phyloP scores from a whole-genome alignment of 2,113 vertebrate genomes.

The Benitochromis conjunctus region DNA sequence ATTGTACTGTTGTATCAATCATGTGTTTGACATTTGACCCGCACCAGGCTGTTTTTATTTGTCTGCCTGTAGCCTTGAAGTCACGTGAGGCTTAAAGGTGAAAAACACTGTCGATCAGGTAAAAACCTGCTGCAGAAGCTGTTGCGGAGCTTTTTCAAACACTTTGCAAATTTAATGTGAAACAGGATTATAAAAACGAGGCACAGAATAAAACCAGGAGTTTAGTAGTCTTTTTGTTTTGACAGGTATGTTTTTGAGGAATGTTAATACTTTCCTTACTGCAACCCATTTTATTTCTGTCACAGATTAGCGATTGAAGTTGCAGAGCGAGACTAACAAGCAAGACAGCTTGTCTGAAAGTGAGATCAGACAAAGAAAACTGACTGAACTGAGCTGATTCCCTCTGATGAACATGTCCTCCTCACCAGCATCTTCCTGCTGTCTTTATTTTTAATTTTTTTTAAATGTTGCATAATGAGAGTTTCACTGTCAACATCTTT shows the following conservation, averaged over 20 bases:
- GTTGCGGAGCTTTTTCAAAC: not conserved
- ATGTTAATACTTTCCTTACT: not conserved
- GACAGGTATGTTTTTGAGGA: not conserved
- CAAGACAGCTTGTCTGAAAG: not conserved
- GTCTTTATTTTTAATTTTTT: not conserved
- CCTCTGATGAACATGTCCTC: not conserved
- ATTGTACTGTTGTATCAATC: not conserved
- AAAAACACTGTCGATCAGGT: not conserved
- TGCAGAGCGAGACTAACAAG: slow-evolving; percentile 2
- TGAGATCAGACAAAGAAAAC: not conserved
- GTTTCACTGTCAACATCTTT: slow-evolving; percentile 15
- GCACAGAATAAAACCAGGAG: not conserved
- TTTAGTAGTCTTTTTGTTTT: not conserved
- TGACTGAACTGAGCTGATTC: slow-evolving; percentile 3
- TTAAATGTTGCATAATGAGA: not conserved
- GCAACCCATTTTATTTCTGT: not conserved
- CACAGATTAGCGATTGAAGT: not conserved
- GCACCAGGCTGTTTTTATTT: not conserved
- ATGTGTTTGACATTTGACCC: not conserved
- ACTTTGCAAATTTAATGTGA: not conserved
- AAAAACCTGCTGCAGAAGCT: not conserved
- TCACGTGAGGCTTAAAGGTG: not conserved
- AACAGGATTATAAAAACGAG: not conserved
- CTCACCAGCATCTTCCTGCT: not conserved
- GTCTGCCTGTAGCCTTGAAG: not conserved